phyloP scores from a whole-genome alignment of 2,888 invertebrate genomes.

The Agonum fuliginosum region DNA sequence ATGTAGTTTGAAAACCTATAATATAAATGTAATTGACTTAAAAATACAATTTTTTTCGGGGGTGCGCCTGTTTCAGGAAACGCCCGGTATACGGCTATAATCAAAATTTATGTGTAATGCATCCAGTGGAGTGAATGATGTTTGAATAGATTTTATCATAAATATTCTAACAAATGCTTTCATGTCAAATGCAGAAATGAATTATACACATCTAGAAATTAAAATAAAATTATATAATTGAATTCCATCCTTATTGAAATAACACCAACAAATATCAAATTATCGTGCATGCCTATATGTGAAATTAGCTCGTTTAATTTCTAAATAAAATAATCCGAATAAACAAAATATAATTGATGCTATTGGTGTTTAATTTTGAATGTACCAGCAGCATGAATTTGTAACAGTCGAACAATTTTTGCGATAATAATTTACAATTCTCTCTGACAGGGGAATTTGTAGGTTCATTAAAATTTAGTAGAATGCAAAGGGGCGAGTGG shows the following conservation, averaged over 20 bases:
- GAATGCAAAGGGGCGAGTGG: background rate
- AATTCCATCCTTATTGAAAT: slow-evolving; percentile 6
- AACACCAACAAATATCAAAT: slow-evolving; percentile 30
- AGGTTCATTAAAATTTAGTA: slow-evolving; percentile 45
- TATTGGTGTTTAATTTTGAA: slow-evolving; percentile 9
- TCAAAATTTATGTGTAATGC: too few species aligned
- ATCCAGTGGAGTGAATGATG: too few species aligned
- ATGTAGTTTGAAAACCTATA: too few species aligned
- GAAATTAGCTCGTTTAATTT: background rate
- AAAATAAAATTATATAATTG: slow-evolving; percentile 20
- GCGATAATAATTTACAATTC: slow-evolving; percentile 42
- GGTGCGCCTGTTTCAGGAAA: too few species aligned
- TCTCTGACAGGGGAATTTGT: slow-evolving; percentile 36
- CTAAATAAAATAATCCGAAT: slow-evolving; percentile 13
- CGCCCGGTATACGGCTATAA: too few species aligned
- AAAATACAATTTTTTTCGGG: too few species aligned
- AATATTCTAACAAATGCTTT: too few species aligned
- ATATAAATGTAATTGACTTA: too few species aligned
- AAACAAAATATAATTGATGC: slow-evolving; percentile 18
- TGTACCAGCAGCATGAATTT: background rate
- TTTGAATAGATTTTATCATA: too few species aligned
- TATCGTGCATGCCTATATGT: background rate
- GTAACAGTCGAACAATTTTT: slow-evolving; percentile 25
- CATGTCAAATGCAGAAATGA: background rate
- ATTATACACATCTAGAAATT: slow-evolving; percentile 15